Base-by-base conservation (phyloP, 53 echinoderm and acorn worm species). In the Holothuria scabra region DNA sequence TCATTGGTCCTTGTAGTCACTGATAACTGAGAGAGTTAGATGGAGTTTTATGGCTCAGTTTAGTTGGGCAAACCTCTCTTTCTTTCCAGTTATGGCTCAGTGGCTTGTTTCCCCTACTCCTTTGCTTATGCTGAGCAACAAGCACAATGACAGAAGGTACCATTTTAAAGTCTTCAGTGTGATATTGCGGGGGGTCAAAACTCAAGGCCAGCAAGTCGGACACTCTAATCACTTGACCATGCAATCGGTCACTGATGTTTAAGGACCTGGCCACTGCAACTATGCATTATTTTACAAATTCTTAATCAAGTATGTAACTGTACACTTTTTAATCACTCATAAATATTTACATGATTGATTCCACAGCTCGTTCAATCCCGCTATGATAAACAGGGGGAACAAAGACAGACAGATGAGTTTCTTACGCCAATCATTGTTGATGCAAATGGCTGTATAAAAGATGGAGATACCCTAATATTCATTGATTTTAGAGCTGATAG, bases 381-480 rank as follows among this genome's bases (percentile, higher is more conserved):
- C 8, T 97, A 97, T 81, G 69, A 89, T 21, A 81, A 80, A 61
- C 75, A 65, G 38, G 95, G 90, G 0, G 75, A 52, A 5, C 84
- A 91, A 74, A 76, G 87, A 52, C 90, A 92, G 46, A 92, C 87
- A 3, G 97, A 97, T 60, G 97, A 97, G 87, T 97, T 97, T 74
- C 85, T 97, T 59, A 97, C 90, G 28, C 97, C 97, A 8, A 97
- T 97, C 71, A 92, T 97, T 23, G 89, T 97, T 1, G 88, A 94
- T 33, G 83, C 66, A 1, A 87, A 90, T 56, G 97, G 94, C 10
- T 86, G 91, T 29, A 87, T 97, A 32, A 86, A 88, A 60, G 97
- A 97, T 70, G 97, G 94, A 30, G 97, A 97, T 86, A 97, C 97
- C 5, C 81, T 97, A 37, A 44, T 97, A 49, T 97, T 97, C 74